Base-by-base conservation (phyloP, 2,113 vertebrate genomes). In the Apodemus speciosus region DNA sequence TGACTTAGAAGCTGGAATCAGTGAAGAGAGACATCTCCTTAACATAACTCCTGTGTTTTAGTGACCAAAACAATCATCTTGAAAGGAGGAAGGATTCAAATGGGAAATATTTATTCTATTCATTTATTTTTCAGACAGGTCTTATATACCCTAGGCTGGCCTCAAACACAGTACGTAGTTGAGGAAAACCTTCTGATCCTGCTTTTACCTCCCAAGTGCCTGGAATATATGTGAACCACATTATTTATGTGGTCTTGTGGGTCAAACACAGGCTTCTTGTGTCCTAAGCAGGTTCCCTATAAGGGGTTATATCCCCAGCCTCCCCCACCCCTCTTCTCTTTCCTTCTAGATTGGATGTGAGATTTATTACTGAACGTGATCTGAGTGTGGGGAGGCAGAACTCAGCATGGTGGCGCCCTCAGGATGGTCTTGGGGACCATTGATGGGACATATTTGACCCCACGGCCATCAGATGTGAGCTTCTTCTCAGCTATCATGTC, bases 1-100 rank as follows among this genome's bases (percentile, higher is more conserved):
- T 10, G 86, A 60, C 16, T 88, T 8, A 95, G 40, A 95, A 68
- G 38, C 2, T 9, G 20, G 0, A 72, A 35, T 71, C 20, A 85
- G 53, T 84, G 71, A 94, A 91, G 49, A 60, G 64, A 91, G 30
- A 85, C 60, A 85, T 83, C 80, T 56, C 30, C 76, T 11, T 21
- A 38, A 0, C 2, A 9, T 93, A 84, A 75, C 72, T 85, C 15
- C 30, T 77, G 27, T 21, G 38, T 86, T 68, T 69, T 88, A 75
- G 7, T 35, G 89, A 79, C 18, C 7, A 91, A 60, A 87, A 18
- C 18, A 88, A 53, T 84, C 30, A 93, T 87, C 71, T 53, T 79
- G 51, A 58, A 79, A 71, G 58, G 43, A 76, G 5, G 85, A 87
- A 46, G 2, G 23, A 6, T 73, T 60, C 72, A 77, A 15, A 73